These are phyloP conservation scores for Ditylenchus weischeri DNA, from an alignment of 2,888 invertebrate genomes.

Conservation along the genomic window DNA sequence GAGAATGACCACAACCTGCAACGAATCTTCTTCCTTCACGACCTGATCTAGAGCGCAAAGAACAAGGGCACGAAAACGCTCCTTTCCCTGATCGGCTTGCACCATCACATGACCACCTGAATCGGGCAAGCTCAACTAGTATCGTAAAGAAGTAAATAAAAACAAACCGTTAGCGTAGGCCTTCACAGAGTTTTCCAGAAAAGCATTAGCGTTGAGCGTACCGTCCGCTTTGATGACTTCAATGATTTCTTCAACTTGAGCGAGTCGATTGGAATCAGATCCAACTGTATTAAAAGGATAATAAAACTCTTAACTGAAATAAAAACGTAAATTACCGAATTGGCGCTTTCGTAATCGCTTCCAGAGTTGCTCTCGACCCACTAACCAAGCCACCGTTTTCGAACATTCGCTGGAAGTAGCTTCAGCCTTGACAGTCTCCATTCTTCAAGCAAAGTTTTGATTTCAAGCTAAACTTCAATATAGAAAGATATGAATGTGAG, in stretches of 20 bases:
- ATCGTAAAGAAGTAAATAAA: no score
- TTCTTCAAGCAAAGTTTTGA: no score
- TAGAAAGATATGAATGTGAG: no score
- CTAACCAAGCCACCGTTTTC: no score
- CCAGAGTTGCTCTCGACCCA: no score
- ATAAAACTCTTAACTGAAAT: no score
- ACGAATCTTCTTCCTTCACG: not conserved
- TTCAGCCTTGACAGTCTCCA: no score
- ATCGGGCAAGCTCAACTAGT: not conserved
- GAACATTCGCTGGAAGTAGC: no score
- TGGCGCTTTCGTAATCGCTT: no score
- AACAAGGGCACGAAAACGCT: not conserved
- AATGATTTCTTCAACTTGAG: slow-evolving; percentile 2
- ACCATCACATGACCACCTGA: slow-evolving; percentile 8
- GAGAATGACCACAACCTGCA: not conserved
- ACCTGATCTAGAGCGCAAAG: not conserved
- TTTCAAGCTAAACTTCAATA: no score
- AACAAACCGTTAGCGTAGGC: not conserved
- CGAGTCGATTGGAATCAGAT: slow-evolving; percentile 3
- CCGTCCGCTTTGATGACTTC: not conserved
- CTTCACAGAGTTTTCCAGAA: not conserved
- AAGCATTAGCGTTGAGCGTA: not conserved
- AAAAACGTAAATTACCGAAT: no score
- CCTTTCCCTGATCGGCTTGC: not conserved
- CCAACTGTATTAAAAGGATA: not conserved